phyloP scores from a whole-genome alignment of 2,113 vertebrate genomes.

The Tichodroma muraria region DNA sequence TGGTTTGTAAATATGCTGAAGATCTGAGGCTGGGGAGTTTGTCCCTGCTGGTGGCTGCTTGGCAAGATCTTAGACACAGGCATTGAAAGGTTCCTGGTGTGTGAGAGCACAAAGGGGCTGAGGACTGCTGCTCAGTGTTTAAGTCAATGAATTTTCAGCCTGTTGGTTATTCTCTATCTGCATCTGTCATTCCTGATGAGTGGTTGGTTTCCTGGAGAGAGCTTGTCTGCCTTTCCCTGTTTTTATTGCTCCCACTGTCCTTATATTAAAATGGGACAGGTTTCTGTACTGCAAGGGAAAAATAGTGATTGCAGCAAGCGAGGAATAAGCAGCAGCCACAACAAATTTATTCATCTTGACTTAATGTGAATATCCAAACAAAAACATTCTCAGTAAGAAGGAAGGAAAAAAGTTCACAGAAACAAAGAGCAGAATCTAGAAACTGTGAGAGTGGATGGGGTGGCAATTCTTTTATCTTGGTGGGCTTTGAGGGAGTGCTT shows the following conservation, averaged over 20 bases:
- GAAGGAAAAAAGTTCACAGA: neutral
- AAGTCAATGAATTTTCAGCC: neutral
- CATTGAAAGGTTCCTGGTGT: neutral
- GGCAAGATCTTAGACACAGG: neutral
- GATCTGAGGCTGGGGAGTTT: neutral
- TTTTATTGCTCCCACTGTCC: neutral
- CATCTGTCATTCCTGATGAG: neutral
- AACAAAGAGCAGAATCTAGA: neutral
- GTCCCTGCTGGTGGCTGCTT: neutral
- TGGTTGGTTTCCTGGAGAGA: neutral
- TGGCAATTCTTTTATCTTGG: neutral
- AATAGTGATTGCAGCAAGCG: neutral
- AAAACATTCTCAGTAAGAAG: neutral
- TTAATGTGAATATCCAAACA: neutral
- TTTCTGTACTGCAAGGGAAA: neutral
- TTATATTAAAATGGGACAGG: neutral
- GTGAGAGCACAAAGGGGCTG: neutral
- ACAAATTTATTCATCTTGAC: neutral
- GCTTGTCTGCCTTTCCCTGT: neutral
- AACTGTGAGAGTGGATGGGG: neutral
- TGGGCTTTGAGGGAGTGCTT: neutral
- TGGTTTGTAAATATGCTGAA: neutral
- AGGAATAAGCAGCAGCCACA: neutral
- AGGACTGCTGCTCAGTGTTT: neutral
- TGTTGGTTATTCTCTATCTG: neutral